Base-by-base conservation (phyloP, 2,113 vertebrate species). In the Strix aluco region DNA sequence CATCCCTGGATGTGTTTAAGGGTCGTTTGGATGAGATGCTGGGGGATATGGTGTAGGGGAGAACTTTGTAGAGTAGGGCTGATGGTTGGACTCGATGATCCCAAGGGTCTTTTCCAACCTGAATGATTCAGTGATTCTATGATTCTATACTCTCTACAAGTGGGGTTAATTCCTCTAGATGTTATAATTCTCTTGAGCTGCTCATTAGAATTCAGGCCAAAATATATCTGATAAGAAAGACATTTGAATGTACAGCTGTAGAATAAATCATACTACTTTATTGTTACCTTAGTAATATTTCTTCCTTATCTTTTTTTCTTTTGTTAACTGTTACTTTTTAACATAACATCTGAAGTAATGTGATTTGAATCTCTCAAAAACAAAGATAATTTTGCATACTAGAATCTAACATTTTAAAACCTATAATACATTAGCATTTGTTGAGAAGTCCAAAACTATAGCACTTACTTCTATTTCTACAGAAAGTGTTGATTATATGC, bases 401-500 rank as follows among this genome's bases (percentile, higher is more conserved):
- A 11, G 15, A 46, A 38, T 32, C 8, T 29, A 59, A 52, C 4
- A 15, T 59, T 65, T 61, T 40, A 42, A 88, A 59, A 61, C 5
- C 6, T 51, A 2, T 40, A 75, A 13, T 42, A 10, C 6, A 13
- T 81, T 67, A 42, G 2, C 13, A 38, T 55, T 69, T 66, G 4
- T 52, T 74, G 23, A 91, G 46, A 66, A 10, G 73, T 91, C n/a
- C 59, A 65, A 80, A 96, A 47, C 10, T 73, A 13, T 16, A 46
- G 15, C 12, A 26, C 49, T 58, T 87, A 27, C 49, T 59, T 88
- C 29, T 71, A 5, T 89, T 86, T 74, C 95, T 92, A 72, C 84
- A 99, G 98, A 99, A 96, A 98, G 47, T 55, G 97, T 98, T n/a
- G 94, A 98, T 97, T 98, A 98, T 51, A 98, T 98, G 15, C 98